A percentile compares a stretch with the other conserved stretches of the same genome.
These are phyloP conservation scores for Dolichoris vasculosae DNA, from an alignment of 1,140 invertebrate species.

Conservation along the genomic window DNA sequence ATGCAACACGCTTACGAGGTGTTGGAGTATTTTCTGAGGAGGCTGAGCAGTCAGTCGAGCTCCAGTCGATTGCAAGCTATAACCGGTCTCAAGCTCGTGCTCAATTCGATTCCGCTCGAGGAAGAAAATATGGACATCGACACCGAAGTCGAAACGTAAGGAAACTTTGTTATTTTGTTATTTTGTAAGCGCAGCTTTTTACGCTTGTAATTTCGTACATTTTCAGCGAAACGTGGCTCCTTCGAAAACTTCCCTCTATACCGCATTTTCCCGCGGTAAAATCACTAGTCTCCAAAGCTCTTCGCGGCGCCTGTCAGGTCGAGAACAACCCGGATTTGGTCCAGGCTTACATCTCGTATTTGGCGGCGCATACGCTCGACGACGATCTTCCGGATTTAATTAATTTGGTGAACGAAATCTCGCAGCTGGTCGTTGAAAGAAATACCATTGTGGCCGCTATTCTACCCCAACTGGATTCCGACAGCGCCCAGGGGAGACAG, in stretches of 20 bases:
- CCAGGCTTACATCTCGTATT: conserved; percentile 92
- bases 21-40: conserved; percentile 92
- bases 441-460: conserved; percentile 90
- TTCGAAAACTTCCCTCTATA: conserved; percentile 83
- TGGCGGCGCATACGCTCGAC: conserved; percentile 83
- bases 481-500: conserved; percentile 73
- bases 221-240: conserved; percentile 82
- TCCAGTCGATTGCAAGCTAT: conserved; percentile 86
- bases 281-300: conserved; percentile 80
- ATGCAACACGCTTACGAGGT: conserved; percentile 84
- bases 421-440: conserved; percentile 94
- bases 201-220: no score
- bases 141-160: conserved; percentile 54
- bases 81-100: conserved; percentile 77
- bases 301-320: conserved; percentile 90
- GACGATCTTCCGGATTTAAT: conserved; percentile 80
- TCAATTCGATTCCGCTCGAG: conserved; percentile 71
- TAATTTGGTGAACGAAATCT: conserved; percentile 86
- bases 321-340: conserved; percentile 90
- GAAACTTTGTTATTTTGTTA: no score
- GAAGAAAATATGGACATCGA: conserved; percentile 73
- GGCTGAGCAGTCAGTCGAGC: conserved; percentile 88
- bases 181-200: conserved; percentile 11
- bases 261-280: conserved; percentile 83
- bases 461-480: conserved; percentile 79